Base-by-base conservation (phyloP, 92 coral and sea anemone species). In the Palythoa grandiflora region DNA sequence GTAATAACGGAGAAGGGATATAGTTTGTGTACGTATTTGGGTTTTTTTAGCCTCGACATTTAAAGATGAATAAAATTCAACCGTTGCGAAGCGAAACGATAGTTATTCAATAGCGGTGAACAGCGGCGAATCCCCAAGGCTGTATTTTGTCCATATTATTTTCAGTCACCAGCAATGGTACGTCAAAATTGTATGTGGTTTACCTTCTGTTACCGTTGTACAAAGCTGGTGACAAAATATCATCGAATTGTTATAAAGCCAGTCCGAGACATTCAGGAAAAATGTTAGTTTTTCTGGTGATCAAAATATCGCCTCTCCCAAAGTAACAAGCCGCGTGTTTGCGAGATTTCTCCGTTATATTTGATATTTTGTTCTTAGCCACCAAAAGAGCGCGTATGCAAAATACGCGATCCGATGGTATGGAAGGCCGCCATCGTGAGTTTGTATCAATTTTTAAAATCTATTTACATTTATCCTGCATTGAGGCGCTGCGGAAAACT, bases 81-180 rank as follows among this genome's bases (percentile, higher is more conserved):
- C 77, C 77, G 77, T 21, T 72, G 77, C 77, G 77, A 72, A 39
- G 77, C 77, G 77, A 72, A 72, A 72, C 77, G 77, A 72, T 72
- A 21, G 77, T 38, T 72, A 72, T 71, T 61, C 70, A 71, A 4
- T 72, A 72, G 77, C 44, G 77, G 77, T 72, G 40, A 21, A 72
- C 77, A 72, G 77, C 77, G 77, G 77, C 77, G 77, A 72, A 72
- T 72, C 77, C 77, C 77, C 77, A 72, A 72, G 77, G 40, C 77
- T 4, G 77, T 72, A 72, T 72, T 72, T 72, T 72, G 77, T 72
- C 77, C 53, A 72, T 72, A 72, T 72, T 72, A 20, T 71, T 72
- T 72, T 72, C 77, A 72, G 77, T 72, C 75, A 71, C 75, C 75
- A 71, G 75, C 75, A 71, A 71, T 71, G 75, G 75, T 71, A 71